Percentiles rank a stretch among this genome's conserved stretches.
These are phyloP conservation scores for Pilophorus perplexus DNA, from an alignment of 2,888 invertebrate genomes.

Conservation along the genomic window DNA sequence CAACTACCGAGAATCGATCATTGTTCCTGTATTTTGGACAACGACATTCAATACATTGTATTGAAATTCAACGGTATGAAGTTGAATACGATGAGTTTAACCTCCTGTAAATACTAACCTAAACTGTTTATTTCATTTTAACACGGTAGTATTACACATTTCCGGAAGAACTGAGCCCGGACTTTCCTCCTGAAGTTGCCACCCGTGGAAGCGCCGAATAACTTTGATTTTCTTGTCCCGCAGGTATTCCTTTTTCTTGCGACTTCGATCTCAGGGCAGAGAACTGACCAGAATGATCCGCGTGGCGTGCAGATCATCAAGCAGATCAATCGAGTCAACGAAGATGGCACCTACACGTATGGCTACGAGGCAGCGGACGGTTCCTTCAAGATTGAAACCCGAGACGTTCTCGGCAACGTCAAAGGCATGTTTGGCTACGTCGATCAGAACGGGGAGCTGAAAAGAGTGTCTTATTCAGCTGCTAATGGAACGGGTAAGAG, in stretches of 20 bases:
- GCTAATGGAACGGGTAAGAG: constrained; percentile 54
- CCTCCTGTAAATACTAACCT: too few species aligned
- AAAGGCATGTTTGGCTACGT: constrained; percentile 81
- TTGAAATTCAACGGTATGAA: too few species aligned
- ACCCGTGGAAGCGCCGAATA: background rate
- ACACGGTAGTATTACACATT: too few species aligned
- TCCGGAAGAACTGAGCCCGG: too few species aligned
- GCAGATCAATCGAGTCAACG: constrained; percentile 75
- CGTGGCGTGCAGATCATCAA: constrained; percentile 68
- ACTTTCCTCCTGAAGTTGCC: background rate
- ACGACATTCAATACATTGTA: too few species aligned
- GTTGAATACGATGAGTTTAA: too few species aligned
- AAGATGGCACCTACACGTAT: constrained; percentile 80
- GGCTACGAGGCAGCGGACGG: constrained; percentile 84
- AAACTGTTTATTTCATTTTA: too few species aligned
- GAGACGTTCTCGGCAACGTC: constrained; percentile 74
- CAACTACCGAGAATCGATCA: constrained; percentile 4
- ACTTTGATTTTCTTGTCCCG: too few species aligned
- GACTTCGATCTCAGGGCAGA: background rate
- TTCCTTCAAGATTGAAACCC: constrained; percentile 79
- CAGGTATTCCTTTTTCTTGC: constrained; percentile 11
- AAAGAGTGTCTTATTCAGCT: constrained; percentile 72
- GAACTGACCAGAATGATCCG: constrained; percentile 39
- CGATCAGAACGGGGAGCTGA: constrained; percentile 72
- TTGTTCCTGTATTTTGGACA: background rate